A percentile compares a stretch with the other conserved stretches of the same genome.
Evolutionary conservation across 2,888 invertebrate species (phyloP).

Genomic region (Drosophila differens): DNA sequence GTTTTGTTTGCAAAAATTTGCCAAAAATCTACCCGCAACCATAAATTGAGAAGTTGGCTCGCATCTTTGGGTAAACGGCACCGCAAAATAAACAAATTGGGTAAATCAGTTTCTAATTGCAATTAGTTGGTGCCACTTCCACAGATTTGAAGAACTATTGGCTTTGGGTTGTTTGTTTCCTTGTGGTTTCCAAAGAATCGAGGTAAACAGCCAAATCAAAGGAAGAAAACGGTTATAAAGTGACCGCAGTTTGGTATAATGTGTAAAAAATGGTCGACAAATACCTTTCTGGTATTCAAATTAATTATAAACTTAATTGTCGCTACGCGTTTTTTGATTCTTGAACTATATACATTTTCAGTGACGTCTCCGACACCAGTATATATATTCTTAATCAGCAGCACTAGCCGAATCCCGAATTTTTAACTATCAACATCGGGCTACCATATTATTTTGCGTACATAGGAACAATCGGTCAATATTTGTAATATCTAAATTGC

Average conservation of each 20-base stretch:
- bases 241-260: conserved; percentile 2
- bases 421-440: neutral
- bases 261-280: neutral
- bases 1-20: conserved; percentile 71
- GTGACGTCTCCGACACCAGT: neutral
- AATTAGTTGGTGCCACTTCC: conserved; percentile 52
- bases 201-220: conserved; percentile 62
- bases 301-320: neutral
- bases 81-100: conserved; percentile 82
- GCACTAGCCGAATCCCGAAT: neutral
- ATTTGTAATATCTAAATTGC: too few species aligned
- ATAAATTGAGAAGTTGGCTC: conserved; percentile 69
- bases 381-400: neutral
- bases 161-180: conserved; percentile 60
- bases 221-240: neutral
- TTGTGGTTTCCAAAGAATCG: conserved; percentile 48
- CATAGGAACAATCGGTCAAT: neutral
- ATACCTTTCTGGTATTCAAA: neutral
- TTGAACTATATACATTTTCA: neutral
- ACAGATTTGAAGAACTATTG: conserved; percentile 3
- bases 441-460: neutral
- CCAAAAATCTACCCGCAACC: conserved; percentile 68
- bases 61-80: conserved; percentile 46
- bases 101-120: conserved; percentile 79
- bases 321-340: neutral